Conservation (phyloP, 2,113 vertebrate genomes). For the Zosterops pallidus region DNA sequence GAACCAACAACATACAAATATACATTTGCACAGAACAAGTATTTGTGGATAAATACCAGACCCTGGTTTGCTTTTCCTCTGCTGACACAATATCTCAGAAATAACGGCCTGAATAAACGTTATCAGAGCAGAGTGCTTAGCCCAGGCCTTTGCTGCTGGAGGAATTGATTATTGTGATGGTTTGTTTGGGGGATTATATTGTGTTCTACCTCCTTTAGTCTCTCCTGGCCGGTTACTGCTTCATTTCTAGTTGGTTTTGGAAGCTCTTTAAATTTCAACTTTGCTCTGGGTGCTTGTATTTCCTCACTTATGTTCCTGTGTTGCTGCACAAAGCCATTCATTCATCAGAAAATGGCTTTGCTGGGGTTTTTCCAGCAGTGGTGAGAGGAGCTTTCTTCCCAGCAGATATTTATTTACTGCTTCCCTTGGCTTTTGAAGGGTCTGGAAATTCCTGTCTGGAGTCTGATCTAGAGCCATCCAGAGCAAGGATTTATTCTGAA, state of each 20-base stretch:
- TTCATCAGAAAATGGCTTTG: not conserved
- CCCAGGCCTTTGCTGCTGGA: constrained; percentile 16
- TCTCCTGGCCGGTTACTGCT: not conserved
- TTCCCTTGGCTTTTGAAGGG: not conserved
- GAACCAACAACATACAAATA: not conserved
- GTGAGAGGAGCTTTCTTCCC: not conserved
- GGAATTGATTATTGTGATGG: constrained; percentile 18
- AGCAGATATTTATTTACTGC: not conserved
- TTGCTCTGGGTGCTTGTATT: not conserved
- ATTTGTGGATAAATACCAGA: not conserved
- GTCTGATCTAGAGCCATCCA: not conserved
- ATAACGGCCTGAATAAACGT: constrained; percentile 35
- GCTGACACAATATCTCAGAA: not conserved
- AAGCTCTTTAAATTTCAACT: not conserved
- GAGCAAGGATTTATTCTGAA: not conserved
- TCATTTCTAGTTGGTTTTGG: not conserved
- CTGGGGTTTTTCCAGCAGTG: not conserved
- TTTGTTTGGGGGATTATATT: not conserved
- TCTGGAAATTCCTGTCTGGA: not conserved
- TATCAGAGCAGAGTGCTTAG: constrained; percentile 16
- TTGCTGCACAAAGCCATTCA: not conserved
- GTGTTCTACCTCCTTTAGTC: not conserved
- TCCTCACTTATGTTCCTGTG: not conserved
- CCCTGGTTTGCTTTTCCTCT: not conserved
- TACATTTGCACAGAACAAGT: not conserved